These are phyloP conservation scores for Diglossa brunneiventris DNA, from an alignment of 2,113 vertebrate species.

Conservation along the genomic window DNA sequence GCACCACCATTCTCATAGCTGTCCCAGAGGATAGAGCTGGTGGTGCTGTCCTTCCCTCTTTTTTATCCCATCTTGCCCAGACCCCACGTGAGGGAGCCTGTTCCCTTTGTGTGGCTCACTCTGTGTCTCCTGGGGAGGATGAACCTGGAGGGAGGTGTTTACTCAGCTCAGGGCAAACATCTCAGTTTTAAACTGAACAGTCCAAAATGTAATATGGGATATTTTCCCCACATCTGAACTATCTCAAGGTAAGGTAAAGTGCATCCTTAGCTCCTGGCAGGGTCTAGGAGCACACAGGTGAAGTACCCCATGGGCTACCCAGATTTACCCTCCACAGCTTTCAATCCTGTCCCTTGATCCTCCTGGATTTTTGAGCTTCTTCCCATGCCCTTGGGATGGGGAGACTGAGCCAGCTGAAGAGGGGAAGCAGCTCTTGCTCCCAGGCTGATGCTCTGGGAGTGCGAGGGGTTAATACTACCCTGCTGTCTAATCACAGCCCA, in stretches of 20 bases:
- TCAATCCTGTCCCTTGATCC: background rate
- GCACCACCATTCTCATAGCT: fast-evolving
- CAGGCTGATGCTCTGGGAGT: background rate
- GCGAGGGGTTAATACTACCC: background rate
- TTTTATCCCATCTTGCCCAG: background rate
- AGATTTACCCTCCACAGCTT: background rate
- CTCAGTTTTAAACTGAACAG: background rate
- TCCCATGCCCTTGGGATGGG: background rate
- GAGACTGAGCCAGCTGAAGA: background rate
- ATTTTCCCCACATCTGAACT: background rate
- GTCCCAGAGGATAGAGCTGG: background rate
- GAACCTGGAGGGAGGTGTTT: background rate
- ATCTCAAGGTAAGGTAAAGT: background rate
- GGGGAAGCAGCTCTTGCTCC: background rate
- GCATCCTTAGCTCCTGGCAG: background rate
- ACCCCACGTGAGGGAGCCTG: fast-evolving
- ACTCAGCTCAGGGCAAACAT: background rate
- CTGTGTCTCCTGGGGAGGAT: background rate
- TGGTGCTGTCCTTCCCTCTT: background rate
- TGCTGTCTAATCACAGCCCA: background rate
- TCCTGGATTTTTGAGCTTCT: background rate
- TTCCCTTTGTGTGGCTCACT: background rate
- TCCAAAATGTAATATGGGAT: background rate
- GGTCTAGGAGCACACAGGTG: fast-evolving
- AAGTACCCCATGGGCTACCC: background rate